Evolutionary conservation across 2,113 vertebrate species (phyloP).

Genomic region (Gavia stellata): DNA sequence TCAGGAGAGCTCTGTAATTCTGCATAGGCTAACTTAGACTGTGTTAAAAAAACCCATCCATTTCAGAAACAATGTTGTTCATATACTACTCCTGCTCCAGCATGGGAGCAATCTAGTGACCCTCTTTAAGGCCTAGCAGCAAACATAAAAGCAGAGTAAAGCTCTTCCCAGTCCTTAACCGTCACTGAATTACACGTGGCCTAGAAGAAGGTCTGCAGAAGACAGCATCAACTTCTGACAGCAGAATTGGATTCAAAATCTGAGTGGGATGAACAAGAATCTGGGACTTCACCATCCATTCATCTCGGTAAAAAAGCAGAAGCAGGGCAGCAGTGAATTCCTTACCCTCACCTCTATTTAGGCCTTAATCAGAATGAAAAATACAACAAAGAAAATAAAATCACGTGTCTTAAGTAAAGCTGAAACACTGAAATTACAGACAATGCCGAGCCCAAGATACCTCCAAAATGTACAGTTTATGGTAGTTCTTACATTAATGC

Average conservation of each 20-base stretch:
- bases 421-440: neutral
- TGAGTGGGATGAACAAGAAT: neutral
- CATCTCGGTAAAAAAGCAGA: neutral
- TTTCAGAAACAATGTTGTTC: neutral
- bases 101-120: neutral
- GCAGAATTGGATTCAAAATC: neutral
- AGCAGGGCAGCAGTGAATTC: neutral
- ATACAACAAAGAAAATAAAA: neutral
- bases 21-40: neutral
- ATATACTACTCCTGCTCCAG: neutral
- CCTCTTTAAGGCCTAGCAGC: neutral
- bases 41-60: fast-evolving
- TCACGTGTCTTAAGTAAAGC: neutral
- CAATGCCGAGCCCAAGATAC: neutral
- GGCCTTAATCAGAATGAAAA: neutral
- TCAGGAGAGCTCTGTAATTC: neutral
- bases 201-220: neutral
- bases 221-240: neutral
- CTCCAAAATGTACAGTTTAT: neutral
- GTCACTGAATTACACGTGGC: neutral
- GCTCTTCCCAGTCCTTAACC: neutral
- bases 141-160: neutral
- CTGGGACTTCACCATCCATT: neutral
- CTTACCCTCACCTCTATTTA: neutral
- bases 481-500: neutral